Percentiles rank a stretch among this genome's conserved stretches.
phyloP scores from a whole-genome alignment of 1,140 invertebrate genomes.

The Delia radicum region DNA sequence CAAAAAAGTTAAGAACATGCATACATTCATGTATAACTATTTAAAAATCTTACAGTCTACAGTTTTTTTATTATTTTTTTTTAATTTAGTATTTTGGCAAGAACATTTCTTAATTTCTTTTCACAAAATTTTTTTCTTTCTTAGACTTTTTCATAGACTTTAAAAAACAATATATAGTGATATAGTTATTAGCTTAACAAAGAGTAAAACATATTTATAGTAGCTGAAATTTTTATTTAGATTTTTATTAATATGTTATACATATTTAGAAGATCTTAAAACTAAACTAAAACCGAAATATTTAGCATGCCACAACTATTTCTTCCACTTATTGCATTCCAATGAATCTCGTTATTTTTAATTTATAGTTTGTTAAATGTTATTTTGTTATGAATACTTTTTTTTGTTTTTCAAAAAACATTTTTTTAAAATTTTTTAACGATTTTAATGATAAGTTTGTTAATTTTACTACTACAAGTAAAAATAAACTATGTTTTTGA shows the following conservation, averaged over 20 bases:
- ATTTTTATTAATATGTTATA: background rate
- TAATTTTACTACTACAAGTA: too few relatives aligned
- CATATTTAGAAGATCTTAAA: background rate
- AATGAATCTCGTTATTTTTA: background rate
- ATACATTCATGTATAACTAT: background rate
- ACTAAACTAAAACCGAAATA: background rate
- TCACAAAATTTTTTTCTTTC: background rate
- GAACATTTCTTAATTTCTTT: background rate
- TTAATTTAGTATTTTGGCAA: background rate
- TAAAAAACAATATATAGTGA: background rate
- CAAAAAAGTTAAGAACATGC: slow-evolving; percentile 41
- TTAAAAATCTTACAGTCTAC: background rate
- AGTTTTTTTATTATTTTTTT: background rate
- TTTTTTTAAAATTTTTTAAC: too few relatives aligned
- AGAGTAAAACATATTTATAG: background rate
- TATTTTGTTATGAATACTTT: background rate
- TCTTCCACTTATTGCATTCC: background rate
- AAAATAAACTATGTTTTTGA: too few relatives aligned
- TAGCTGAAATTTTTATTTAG: background rate
- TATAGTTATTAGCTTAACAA: background rate
- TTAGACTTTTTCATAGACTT: background rate
- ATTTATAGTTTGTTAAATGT: background rate
- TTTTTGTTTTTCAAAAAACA: background rate
- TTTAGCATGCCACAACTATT: background rate
- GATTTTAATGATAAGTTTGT: too few relatives aligned